Evolutionary conservation across 2,888 invertebrate species (phyloP).

Genomic region (Sinhomidia bicolor): DNA sequence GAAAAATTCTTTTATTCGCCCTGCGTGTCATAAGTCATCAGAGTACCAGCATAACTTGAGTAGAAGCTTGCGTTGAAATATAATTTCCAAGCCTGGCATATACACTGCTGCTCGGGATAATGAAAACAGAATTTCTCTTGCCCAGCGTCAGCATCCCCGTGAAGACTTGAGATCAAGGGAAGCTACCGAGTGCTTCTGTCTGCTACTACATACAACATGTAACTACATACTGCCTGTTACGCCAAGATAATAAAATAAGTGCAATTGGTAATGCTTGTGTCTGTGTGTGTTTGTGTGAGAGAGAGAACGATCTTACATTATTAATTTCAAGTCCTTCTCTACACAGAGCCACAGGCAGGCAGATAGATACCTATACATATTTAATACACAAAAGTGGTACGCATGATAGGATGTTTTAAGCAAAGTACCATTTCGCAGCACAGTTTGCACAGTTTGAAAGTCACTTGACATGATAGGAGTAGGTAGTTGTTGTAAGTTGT

Average conservation of each 20-base stretch:
- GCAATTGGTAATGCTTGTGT: too few relatives aligned
- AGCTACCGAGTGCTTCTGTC: too few relatives aligned
- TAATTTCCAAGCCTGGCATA: background rate
- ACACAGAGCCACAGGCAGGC: background rate
- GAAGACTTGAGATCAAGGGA: too few relatives aligned
- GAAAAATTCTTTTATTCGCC: background rate
- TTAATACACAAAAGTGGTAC: background rate
- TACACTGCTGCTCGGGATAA: background rate
- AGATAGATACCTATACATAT: background rate
- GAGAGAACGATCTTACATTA: too few relatives aligned
- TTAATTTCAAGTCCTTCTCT: too few relatives aligned
- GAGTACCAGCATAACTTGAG: background rate
- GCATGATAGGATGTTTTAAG: background rate
- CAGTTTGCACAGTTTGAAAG: background rate
- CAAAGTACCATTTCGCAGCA: background rate
- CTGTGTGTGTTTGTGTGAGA: too few relatives aligned
- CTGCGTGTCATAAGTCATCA: background rate
- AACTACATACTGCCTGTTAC: too few relatives aligned
- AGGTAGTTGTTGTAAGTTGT: too few relatives aligned
- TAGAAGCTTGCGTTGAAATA: background rate
- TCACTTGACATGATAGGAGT: conserved; percentile 13
- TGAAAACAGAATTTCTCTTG: too few relatives aligned
- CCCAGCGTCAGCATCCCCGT: too few relatives aligned
- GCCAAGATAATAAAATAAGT: too few relatives aligned
- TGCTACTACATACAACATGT: too few relatives aligned